These are phyloP conservation scores for Oxyscelio sp. DNA, from an alignment of 2,888 invertebrate genomes.

Conservation along the genomic window DNA sequence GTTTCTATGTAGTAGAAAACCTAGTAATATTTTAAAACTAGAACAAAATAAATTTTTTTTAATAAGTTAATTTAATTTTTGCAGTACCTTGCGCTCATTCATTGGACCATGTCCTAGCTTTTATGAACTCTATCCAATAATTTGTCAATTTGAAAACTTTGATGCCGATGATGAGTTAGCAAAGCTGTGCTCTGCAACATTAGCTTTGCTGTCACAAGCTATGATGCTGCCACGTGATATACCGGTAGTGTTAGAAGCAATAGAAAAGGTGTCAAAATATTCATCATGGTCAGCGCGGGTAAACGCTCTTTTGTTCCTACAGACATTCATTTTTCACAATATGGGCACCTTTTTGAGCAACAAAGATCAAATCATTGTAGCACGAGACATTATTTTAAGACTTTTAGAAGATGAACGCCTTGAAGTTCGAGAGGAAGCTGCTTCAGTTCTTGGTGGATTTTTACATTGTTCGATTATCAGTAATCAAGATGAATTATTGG, in stretches of 20 bases:
- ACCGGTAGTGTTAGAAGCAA: slow-evolving; percentile 90
- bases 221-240: slow-evolving; percentile 90
- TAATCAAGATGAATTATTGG: too few species aligned
- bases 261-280: slow-evolving; percentile 89
- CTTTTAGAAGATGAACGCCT: too few species aligned
- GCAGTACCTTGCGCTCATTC: slow-evolving; percentile 86
- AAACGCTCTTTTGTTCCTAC: slow-evolving; percentile 91
- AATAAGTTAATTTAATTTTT: too few species aligned
- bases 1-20: too few species aligned
- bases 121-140: slow-evolving; percentile 90
- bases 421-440: too few species aligned
- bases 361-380: slow-evolving; percentile 89
- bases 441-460: too few species aligned
- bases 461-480: too few species aligned
- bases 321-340: slow-evolving; percentile 93
- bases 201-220: slow-evolving; percentile 92
- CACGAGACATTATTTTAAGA: slow-evolving; percentile 91
- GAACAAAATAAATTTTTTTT: too few species aligned
- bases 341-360: slow-evolving; percentile 91
- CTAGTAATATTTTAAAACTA: too few species aligned
- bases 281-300: slow-evolving; percentile 92
- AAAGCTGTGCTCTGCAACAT: slow-evolving; percentile 91
- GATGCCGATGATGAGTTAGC: slow-evolving; percentile 94
- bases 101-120: slow-evolving; percentile 89
- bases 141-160: slow-evolving; percentile 93